phyloP scores from a whole-genome alignment of 2,113 vertebrate genomes.

The Strigops habroptila region DNA sequence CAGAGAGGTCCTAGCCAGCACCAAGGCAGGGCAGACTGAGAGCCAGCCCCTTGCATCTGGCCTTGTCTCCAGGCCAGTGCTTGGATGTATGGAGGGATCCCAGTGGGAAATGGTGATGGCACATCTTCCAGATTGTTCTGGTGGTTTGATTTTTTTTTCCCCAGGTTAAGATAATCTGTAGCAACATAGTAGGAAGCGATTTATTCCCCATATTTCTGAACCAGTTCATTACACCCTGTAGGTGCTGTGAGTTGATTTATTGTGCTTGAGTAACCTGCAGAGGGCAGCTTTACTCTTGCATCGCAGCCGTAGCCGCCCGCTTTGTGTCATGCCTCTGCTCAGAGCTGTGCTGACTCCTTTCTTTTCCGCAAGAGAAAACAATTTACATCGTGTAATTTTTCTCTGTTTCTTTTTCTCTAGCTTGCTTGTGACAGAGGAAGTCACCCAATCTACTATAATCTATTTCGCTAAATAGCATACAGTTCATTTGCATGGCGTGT shows the following conservation, averaged over 20 bases:
- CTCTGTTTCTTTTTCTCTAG: neutral
- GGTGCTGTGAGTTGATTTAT: neutral
- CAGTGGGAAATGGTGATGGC: neutral
- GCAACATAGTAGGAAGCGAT: neutral
- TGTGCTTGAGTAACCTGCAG: slow-evolving; percentile 40
- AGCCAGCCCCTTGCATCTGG: neutral
- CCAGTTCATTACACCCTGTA: too few relatives aligned
- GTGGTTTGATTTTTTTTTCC: neutral
- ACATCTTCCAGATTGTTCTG: neutral
- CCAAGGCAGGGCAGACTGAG: neutral
- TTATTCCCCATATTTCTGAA: accelerated
- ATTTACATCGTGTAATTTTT: neutral
- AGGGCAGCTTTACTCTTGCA: slow-evolving; percentile 47
- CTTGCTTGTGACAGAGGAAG: neutral
- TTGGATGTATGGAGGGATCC: neutral
- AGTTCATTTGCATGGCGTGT: neutral
- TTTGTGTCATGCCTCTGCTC: neutral
- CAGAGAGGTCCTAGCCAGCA: neutral
- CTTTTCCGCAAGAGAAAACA: neutral
- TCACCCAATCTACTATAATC: neutral
- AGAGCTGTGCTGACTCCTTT: neutral
- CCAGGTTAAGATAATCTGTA: accelerated
- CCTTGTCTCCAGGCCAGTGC: neutral
- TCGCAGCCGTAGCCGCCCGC: neutral
- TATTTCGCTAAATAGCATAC: neutral